Conservation (phyloP, 2,113 vertebrate species). For the Bombycilla garrulus region DNA sequence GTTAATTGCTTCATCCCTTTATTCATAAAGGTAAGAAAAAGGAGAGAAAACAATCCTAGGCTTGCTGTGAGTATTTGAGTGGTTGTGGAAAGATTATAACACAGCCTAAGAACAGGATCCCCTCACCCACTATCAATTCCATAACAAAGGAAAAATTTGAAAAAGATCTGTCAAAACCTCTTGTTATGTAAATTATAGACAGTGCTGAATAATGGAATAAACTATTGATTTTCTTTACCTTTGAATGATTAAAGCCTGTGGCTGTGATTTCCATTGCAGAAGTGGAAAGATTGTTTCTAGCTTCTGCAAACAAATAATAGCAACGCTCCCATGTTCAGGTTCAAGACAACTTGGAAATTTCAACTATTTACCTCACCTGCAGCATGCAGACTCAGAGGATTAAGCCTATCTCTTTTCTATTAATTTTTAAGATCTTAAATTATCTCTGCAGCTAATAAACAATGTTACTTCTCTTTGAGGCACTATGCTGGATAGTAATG, state of each 20-base stretch:
- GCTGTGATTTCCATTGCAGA: not conserved
- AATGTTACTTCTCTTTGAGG: not conserved
- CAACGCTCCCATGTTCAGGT: not conserved
- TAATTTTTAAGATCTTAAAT: not conserved
- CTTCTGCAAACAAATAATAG: not conserved
- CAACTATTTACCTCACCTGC: not conserved
- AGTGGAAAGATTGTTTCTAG: not conserved
- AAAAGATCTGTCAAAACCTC: not conserved
- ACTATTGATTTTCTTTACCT: not conserved
- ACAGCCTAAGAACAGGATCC: not conserved
- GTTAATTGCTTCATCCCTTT: not conserved
- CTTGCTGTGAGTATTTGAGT: not conserved
- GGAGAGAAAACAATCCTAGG: accelerated
- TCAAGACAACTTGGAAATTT: not conserved
- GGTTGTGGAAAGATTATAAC: not conserved
- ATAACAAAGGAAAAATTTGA: not conserved
- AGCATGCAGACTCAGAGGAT: not conserved
- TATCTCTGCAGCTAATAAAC: not conserved
- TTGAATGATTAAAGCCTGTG: not conserved
- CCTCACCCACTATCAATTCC: not conserved
- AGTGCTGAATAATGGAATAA: not conserved
- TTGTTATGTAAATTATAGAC: not conserved
- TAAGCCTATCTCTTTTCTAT: not conserved
- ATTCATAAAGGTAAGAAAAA: not conserved
- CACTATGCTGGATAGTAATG: not conserved